These are phyloP conservation scores for Argya squamiceps DNA, from an alignment of 2,797 vertebrate genomes.

Conservation along the genomic window DNA sequence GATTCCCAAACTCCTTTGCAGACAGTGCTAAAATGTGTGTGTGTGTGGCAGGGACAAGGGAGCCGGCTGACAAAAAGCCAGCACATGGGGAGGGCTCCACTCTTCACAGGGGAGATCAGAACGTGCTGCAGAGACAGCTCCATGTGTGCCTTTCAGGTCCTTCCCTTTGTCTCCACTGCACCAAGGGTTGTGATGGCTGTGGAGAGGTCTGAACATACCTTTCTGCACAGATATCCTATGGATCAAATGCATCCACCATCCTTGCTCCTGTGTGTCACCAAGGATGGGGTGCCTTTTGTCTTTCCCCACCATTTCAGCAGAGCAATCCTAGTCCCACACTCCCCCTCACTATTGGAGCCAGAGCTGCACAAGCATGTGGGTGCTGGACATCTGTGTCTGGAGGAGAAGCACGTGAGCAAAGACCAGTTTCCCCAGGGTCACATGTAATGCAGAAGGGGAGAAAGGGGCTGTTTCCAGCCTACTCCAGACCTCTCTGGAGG, in stretches of 20 bases:
- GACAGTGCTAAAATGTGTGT: conserved; percentile 59
- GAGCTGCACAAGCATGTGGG: accelerated
- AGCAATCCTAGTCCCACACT: not conserved
- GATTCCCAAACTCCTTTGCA: conserved; percentile 73
- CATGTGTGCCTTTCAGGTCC: accelerated
- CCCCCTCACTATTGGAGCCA: not conserved
- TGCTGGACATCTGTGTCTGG: not conserved
- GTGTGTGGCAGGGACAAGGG: not conserved
- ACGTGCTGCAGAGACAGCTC: not conserved
- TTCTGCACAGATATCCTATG: not conserved
- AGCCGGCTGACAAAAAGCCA: not conserved
- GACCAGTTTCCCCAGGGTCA: not conserved
- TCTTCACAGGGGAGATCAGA: accelerated
- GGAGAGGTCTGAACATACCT: not conserved
- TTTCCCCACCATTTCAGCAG: not conserved
- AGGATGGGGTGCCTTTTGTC: not conserved
- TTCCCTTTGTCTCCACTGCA: not conserved
- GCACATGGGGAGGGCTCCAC: not conserved
- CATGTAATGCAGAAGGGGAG: not conserved
- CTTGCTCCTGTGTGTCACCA: accelerated
- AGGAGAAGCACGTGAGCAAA: not conserved
- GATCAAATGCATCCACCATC: not conserved
- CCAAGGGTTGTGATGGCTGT: not conserved
- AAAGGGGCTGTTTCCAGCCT: not conserved
- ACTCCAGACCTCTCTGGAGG: not conserved